Evolutionary conservation across 2,888 invertebrate species (phyloP).

Genomic region (Caenorhabditis macrosperma): DNA sequence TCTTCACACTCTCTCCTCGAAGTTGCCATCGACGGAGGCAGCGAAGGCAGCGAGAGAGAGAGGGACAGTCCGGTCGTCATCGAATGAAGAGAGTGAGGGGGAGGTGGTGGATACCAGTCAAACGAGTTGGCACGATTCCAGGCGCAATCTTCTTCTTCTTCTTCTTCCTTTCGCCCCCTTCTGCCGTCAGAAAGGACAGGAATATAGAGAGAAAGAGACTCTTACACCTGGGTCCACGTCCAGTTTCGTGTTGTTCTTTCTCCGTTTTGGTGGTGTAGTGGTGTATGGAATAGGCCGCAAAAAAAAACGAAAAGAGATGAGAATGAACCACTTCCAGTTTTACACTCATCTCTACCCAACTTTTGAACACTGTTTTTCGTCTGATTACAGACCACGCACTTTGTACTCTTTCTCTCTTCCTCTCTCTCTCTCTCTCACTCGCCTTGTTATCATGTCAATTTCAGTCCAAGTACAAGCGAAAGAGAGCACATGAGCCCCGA

Average conservation of each 20-base stretch:
- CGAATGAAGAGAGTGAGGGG: conserved; percentile 32
- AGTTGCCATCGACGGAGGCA: conserved; percentile 26
- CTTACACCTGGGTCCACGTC: conserved; percentile 39
- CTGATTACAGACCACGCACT: neutral
- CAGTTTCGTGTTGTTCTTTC: conserved; percentile 25
- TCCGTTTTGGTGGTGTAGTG: conserved; percentile 46
- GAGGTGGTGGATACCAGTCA: conserved; percentile 49
- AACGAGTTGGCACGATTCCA: conserved; percentile 62
- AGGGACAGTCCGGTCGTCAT: conserved; percentile 43
- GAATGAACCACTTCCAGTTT: conserved; percentile 16
- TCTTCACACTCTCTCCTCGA: conserved; percentile 41
- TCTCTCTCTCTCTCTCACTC: no score
- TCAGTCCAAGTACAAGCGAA: neutral
- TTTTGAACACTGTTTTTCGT: conserved; percentile 9
- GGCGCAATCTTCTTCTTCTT: conserved; percentile 50
- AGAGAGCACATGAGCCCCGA: neutral
- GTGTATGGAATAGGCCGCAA: conserved; percentile 5
- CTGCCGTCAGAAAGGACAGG: conserved; percentile 49
- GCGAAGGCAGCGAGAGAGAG: neutral
- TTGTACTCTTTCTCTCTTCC: conserved; percentile 1
- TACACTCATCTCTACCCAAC: conserved; percentile 38
- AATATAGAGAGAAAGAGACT: conserved; percentile 33
- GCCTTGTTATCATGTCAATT: neutral
- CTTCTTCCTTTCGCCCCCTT: conserved; percentile 1
- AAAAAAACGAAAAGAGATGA: neutral